These are phyloP conservation scores for Nymphalis urticae DNA, from an alignment of 2,888 invertebrate genomes.

Conservation along the genomic window DNA sequence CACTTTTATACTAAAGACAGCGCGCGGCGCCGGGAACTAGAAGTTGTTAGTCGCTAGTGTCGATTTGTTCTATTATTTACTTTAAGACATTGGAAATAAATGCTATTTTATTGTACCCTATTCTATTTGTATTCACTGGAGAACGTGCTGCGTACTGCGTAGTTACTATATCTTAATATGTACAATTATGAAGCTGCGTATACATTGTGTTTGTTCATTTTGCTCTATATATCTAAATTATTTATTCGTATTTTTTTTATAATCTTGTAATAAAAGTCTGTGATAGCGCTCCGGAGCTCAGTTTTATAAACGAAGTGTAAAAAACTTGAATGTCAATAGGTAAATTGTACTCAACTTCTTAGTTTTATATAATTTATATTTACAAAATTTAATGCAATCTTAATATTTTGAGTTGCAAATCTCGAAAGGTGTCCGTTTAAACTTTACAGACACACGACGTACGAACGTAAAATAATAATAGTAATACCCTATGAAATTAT, in stretches of 20 bases:
- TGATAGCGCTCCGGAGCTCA: constrained; percentile 1
- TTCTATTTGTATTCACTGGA: constrained; percentile 8
- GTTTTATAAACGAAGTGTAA: background rate
- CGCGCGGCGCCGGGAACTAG: constrained; percentile 18
- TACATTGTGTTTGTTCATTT: background rate
- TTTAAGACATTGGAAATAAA: constrained; percentile 34
- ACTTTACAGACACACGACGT: no score
- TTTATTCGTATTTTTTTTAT: background rate
- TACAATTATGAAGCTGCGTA: no score
- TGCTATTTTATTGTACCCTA: constrained; percentile 27
- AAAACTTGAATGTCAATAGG: no score
- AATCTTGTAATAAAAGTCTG: background rate
- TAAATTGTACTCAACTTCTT: background rate
- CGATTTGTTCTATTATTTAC: constrained; percentile 29
- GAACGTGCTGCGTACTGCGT: background rate
- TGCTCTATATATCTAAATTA: background rate
- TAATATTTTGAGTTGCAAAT: background rate
- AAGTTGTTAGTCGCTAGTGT: constrained; percentile 29
- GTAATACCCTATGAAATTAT: no score
- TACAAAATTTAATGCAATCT: background rate
- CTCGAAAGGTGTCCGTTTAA: no score
- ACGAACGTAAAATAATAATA: no score
- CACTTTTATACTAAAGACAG: constrained; percentile 12
- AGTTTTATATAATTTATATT: background rate
- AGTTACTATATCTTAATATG: no score